Base-by-base conservation (phyloP, 2,888 invertebrate species). In the Agriopis marginaria region DNA sequence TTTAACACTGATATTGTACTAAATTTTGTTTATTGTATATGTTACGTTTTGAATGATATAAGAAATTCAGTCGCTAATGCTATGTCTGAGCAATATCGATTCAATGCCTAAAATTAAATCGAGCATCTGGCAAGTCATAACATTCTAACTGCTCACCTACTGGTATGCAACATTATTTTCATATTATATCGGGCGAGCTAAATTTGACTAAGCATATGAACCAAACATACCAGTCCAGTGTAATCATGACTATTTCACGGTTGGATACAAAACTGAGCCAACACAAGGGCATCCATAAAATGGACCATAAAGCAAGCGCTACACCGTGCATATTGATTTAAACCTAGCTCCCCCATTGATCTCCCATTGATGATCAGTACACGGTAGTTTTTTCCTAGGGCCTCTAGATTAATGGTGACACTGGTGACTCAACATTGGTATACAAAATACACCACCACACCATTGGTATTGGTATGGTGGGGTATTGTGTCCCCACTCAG, bases 201-300 rank as follows among this genome's bases (percentile, higher is more conserved):
- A 80, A 80, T 83, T 75, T 75, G 79, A 82, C 76, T 72, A 77
- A 73, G 77, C 44, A 39, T 58, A 63, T 39, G 63, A 66, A 80
- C 75, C 71, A 63, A 71, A 77, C 80, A 85, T 82, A 73, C 84
- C 84, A 70, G 71, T 75, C 76, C 71, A 72, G 77, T 82, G 79
- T 79, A 81, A 77, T 86, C 87, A 85, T 76, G 73, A 81, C 77
- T 86, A 87, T 86, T 89, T 86, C 78, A 84, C 82, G 82, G 82
- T 73, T 80, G 75, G 72, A 77, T 82, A 82, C 81, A 75, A 83
- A 85, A 79, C 80, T 79, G 79, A 82, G 75, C 75, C 64, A 68
- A 77, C 68, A 77, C 79, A 80, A 82, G 81, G 80, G 68, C 71
- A 66, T 56, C 70, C 32, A 45, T 42, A 55, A 42, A 32, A 32